Evolutionary conservation across 2,113 vertebrate species (phyloP), one percentile per base, ranked within the genome.

Genomic region (Lepisosteus oculatus): DNA sequence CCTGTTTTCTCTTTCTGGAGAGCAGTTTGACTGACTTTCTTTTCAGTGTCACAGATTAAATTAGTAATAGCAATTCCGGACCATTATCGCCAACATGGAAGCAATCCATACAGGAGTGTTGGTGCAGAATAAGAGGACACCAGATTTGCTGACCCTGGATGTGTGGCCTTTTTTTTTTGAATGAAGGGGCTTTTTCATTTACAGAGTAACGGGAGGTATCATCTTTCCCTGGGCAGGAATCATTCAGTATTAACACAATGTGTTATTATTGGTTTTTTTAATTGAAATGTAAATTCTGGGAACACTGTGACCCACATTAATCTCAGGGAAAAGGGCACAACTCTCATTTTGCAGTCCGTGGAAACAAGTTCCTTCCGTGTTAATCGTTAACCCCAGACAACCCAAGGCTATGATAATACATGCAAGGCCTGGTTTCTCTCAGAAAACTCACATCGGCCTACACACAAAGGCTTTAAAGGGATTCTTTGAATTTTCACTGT

Each of bases 201-300:
- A 92, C 92, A 87, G 91, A 92, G 90, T 87, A 93, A 91, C 87
- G 88, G 90, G 85, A 91, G 91, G 90, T 95, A 95, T 95, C 94
- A 85, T 91, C 92, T 97, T 97, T 93, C 95, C 86, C 85, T 78
- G 81, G 85, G 88, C 91, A 86, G 86, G 89, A 92, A 90, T 93
- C 90, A 91, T 93, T 94, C 93, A 93, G 88, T 83, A 85, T 93
- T 90, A 87, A 89, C 90, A 96, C 95, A 96, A 96, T 95, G 95
- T 92, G 88, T 97, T 95, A 93, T 95, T 96, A 96, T 94, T 92
- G 91, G 91, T 93, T 95, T 93, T 29, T 90, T 95, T 95, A 96
- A 97, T 96, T 96, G 94, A 98, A 96, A 98, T 97, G 95, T 95
- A 96, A 96, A 98, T 97, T 97, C 93, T 90, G 90, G 90, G 93